Evolutionary conservation across 1,140 invertebrate species (phyloP), one percentile per base, ranked within the genome.

Genomic region (Drosophila parvula): DNA sequence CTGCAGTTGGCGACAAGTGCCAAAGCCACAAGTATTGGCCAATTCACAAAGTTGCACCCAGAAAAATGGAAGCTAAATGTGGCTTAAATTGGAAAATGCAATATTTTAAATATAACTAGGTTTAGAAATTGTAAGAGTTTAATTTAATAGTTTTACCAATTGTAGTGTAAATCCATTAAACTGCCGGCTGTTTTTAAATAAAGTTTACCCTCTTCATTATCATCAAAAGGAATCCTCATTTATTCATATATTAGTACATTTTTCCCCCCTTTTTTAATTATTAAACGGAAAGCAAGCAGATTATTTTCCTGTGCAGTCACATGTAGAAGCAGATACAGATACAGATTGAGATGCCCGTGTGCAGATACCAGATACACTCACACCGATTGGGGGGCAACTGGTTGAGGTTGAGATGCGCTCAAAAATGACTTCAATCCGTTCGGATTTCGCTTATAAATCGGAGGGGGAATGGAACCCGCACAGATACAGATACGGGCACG

Each of bases 351-450:
- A 38, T 55, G 28, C 47, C 0, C 18, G 18, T 55, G 51, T 55
- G 51, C 51, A 55, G 51, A 55, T 55, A 55, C 30, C 38, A 78
- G 36, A 61, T 36, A 61, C 58, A 40, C 32, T 30, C 50, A 55
- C 58, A 51, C 43, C 43, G 41, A 48, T 44, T 58, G 44, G 28
- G 43, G 56, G 34, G 40, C 64, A 85, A 81, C 82, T 85, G 81
- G 81, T 88, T 80, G 44, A 80, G 81, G 81, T 88, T 80, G 44
- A 83, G 83, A 85, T 86, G 82, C 82, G 82, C 82, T 85, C 75
- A 81, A 59, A 85, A 74, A 28, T 83, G 83, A 83, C 74, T 86
- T 73, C 83, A 88, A 88, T 86, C 65, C 71, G 68, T 57, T 79
- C 62, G 64, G 70, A 68, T 51, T 50, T 64, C 10, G 61, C 65